A percentile compares a stretch with the other conserved stretches of the same genome.
Evolutionary conservation across 2,888 invertebrate species (phyloP).

Genomic region (Pyrochroa serraticornis): DNA sequence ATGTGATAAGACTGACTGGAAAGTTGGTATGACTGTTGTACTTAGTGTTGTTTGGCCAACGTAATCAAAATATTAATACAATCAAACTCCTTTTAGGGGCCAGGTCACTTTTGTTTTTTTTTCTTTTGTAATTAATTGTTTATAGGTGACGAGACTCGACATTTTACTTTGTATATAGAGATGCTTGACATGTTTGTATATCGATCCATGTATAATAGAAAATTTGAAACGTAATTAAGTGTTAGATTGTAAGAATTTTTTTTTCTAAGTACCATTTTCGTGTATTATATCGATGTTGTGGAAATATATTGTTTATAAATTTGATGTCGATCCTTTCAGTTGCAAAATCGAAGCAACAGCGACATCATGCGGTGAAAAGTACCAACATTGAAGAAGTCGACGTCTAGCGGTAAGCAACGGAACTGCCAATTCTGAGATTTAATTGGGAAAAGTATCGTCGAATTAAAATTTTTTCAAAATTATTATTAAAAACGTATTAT

Average conservation of each 20-base stretch:
- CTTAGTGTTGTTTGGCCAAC: slow-evolving; percentile 3
- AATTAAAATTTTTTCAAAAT: too few species aligned
- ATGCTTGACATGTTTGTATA: slow-evolving; percentile 35
- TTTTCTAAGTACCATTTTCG: slow-evolving; percentile 32
- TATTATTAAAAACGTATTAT: too few species aligned
- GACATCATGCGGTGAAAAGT: too few species aligned
- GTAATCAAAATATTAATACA: slow-evolving; percentile 19
- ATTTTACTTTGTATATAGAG: slow-evolving; percentile 33
- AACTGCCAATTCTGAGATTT: too few species aligned
- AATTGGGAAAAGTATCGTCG: too few species aligned
- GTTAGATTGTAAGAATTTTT: slow-evolving; percentile 38
- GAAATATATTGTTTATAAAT: slow-evolving; percentile 33
- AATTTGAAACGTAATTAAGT: slow-evolving; percentile 20
- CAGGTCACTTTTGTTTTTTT: slow-evolving; percentile 15
- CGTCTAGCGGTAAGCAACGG: too few species aligned
- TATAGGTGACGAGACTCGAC: slow-evolving; percentile 12
- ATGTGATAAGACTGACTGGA: slow-evolving; percentile 25
- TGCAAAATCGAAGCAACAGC: neutral
- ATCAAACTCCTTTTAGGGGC: slow-evolving; percentile 25
- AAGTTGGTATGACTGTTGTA: slow-evolving; percentile 18
- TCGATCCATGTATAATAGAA: slow-evolving; percentile 38
- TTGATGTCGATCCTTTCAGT: neutral
- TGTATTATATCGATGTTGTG: slow-evolving; percentile 42
- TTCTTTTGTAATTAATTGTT: slow-evolving; percentile 24
- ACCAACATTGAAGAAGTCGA: too few species aligned